Percentiles rank a stretch among this genome's conserved stretches.
phyloP scores from a whole-genome alignment of 2,113 vertebrate species.

The Cinclus mexicanus region DNA sequence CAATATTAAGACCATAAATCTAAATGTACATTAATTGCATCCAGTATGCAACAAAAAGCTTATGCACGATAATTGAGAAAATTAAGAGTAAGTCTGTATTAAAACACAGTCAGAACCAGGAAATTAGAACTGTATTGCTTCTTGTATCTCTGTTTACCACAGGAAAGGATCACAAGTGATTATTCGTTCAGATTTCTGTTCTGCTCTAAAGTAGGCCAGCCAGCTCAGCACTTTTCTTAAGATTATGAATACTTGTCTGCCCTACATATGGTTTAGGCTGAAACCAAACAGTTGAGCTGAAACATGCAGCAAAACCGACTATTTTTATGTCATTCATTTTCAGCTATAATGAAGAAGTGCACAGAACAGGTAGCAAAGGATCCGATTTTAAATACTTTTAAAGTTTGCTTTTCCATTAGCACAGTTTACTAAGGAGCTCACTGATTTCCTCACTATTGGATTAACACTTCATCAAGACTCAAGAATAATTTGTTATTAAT shows the following conservation, averaged over 20 bases:
- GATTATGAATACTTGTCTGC: constrained; percentile 46
- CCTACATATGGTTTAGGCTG: constrained; percentile 51
- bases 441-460: neutral
- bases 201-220: constrained; percentile 41
- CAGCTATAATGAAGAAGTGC: neutral
- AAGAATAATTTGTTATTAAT: neutral
- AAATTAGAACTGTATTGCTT: neutral
- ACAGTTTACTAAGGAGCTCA: neutral
- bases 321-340: neutral
- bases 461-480: neutral
- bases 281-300: constrained; percentile 6
- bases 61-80: neutral
- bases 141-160: neutral
- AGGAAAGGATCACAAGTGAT: constrained; percentile 32
- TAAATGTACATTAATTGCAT: neutral
- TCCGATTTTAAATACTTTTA: neutral
- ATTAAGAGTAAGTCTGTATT: neutral
- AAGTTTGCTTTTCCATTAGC: neutral
- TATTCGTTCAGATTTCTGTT: constrained; percentile 15
- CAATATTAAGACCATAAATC: neutral
- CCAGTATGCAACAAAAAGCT: neutral
- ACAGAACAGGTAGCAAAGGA: neutral
- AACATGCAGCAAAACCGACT: neutral
- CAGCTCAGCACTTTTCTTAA: constrained; percentile 61
- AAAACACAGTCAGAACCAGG: neutral